Conservation (phyloP, 1,140 invertebrate genomes). For the Ectropis grisescens region DNA sequence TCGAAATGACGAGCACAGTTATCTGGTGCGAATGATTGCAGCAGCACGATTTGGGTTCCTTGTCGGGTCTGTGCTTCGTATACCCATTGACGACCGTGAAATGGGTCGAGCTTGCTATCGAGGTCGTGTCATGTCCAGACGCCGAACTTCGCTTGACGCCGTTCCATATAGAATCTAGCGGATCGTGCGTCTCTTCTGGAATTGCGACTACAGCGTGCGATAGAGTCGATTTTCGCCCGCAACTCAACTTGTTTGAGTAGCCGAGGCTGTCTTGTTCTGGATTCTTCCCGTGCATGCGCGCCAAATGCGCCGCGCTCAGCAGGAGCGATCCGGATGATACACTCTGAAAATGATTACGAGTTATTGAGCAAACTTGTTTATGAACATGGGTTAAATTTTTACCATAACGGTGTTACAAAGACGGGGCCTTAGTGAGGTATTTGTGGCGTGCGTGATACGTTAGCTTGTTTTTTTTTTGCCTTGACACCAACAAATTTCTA, state of each 20-base stretch:
- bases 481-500: too few relatives aligned
- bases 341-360: conserved; percentile 71
- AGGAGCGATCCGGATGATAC: conserved; percentile 82
- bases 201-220: conserved; percentile 43
- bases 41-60: conserved; percentile 72
- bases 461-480: too few relatives aligned
- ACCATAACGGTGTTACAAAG: too few relatives aligned
- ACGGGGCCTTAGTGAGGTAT: too few relatives aligned
- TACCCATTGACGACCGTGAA: conserved; percentile 88
- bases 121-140: conserved; percentile 74
- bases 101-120: conserved; percentile 86
- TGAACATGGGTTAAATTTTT: too few relatives aligned
- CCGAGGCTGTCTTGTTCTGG: conserved; percentile 40
- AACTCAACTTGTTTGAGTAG: conserved; percentile 27
- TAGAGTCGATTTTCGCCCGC: conserved; percentile 23
- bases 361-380: too few relatives aligned
- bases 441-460: too few relatives aligned
- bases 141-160: conserved; percentile 57
- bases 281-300: conserved; percentile 72
- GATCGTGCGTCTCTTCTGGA: conserved; percentile 42
- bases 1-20: conserved; percentile 82
- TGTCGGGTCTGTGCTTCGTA: conserved; percentile 70
- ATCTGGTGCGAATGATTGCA: conserved; percentile 82
- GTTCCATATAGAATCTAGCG: conserved; percentile 51
- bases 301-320: conserved; percentile 82